Evolutionary conservation across 2,113 vertebrate genomes (phyloP).

Genomic region (Nymphicus hollandicus): DNA sequence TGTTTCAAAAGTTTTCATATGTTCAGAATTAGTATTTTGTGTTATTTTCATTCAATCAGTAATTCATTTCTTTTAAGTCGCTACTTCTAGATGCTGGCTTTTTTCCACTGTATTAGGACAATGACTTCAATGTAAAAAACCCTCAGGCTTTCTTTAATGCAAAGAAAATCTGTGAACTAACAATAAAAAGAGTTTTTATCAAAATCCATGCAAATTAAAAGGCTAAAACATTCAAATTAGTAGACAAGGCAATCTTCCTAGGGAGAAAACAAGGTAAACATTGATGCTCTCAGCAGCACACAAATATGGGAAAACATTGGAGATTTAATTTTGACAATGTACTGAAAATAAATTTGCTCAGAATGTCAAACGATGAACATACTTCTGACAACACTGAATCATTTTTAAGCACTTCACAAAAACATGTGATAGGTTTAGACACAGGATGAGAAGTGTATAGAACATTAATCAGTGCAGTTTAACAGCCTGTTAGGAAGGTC

Average conservation of each 20-base stretch:
- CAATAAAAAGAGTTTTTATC: slow-evolving; percentile 41
- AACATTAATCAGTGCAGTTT: background rate
- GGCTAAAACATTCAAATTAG: slow-evolving; percentile 42
- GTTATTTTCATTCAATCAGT: background rate
- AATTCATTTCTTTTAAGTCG: slow-evolving; percentile 12
- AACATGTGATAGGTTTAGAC: background rate
- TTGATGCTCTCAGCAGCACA: slow-evolving; percentile 30
- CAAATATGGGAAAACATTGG: background rate
- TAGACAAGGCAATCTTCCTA: slow-evolving; percentile 26
- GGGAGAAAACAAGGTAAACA: slow-evolving; percentile 28
- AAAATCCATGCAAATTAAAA: slow-evolving; percentile 56
- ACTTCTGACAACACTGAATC: background rate
- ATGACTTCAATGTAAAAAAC: background rate
- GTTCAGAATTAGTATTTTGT: background rate
- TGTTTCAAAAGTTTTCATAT: background rate
- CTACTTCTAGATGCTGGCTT: background rate
- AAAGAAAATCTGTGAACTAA: slow-evolving; percentile 49
- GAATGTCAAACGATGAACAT: slow-evolving; percentile 16
- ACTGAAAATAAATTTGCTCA: slow-evolving; percentile 22
- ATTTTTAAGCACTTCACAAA: background rate
- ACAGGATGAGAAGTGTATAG: background rate
- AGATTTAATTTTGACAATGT: background rate
- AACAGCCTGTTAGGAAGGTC: background rate
- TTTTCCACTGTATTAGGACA: slow-evolving; percentile 4
- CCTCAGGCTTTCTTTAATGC: slow-evolving; percentile 28